A percentile compares a stretch with the other conserved stretches of the same genome.
Evolutionary conservation across 53 echinoderm and acorn worm genomes (phyloP).

Genomic region (Crossaster papposus): DNA sequence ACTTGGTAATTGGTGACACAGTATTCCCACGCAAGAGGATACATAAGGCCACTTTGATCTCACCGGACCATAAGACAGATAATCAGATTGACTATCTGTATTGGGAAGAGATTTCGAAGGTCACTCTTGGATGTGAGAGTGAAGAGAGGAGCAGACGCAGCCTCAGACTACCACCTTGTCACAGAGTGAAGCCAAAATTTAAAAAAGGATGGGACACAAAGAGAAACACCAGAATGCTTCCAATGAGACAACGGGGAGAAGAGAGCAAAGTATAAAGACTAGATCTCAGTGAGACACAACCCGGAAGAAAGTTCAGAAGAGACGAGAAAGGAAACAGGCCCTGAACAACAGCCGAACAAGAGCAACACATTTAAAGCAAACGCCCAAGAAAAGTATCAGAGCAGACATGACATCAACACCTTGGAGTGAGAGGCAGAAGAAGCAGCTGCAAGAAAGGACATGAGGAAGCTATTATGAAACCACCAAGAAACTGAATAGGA

Average conservation of each 20-base stretch:
- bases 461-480: conserved; percentile 23
- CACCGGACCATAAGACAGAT: conserved; percentile 42
- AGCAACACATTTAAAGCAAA: conserved; percentile 23
- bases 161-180: conserved; percentile 58
- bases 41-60: conserved; percentile 52
- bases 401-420: conserved; percentile 28
- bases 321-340: neutral
- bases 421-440: conserved; percentile 37
- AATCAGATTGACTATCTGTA: conserved; percentile 55
- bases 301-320: conserved; percentile 20
- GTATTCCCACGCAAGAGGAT: conserved; percentile 42
- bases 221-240: neutral
- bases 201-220: neutral
- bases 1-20: conserved; percentile 52
- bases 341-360: too few species aligned
- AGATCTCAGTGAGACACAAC: neutral
- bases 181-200: conserved; percentile 22
- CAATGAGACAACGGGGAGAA: neutral
- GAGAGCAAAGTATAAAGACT: neutral
- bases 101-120: conserved; percentile 3
- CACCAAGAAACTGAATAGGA: conserved; percentile 40
- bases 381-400: neutral
- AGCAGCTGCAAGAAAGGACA: conserved; percentile 27
- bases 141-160: conserved; percentile 29
- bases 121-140: conserved; percentile 28